Evolutionary conservation across 2,888 invertebrate species (phyloP).

Genomic region (Eristalinus aeneus): DNA sequence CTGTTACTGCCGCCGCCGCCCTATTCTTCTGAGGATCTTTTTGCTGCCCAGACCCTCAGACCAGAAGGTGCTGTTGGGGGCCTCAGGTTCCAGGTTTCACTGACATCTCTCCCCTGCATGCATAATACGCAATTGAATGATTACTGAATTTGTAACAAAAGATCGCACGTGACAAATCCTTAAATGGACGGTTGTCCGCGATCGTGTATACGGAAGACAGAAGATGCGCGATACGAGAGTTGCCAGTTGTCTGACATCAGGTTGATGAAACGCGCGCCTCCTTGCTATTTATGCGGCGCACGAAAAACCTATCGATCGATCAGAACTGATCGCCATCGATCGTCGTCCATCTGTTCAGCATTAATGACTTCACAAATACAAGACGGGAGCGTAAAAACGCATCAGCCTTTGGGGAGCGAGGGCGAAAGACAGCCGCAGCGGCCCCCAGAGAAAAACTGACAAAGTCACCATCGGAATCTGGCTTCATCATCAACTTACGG

Average conservation of each 20-base stretch:
- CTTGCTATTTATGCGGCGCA: conserved; percentile 61
- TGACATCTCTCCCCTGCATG: conserved; percentile 64
- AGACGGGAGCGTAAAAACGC: conserved; percentile 35
- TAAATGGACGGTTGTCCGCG: conserved; percentile 75
- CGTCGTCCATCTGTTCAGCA: conserved; percentile 68
- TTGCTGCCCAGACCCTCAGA: conserved; percentile 62
- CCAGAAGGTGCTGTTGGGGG: conserved; percentile 53
- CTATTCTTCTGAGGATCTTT: conserved; percentile 57
- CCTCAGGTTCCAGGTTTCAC: conserved; percentile 22
- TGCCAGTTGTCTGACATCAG: conserved; percentile 64
- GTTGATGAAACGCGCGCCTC: conserved; percentile 63
- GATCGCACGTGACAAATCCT: conserved; percentile 81
- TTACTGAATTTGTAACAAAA: conserved; percentile 80
- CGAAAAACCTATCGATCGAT: conserved; percentile 69
- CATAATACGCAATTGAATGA: conserved; percentile 77
- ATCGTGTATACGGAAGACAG: conserved; percentile 16
- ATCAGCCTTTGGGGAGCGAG: conserved; percentile 5
- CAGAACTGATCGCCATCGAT: conserved; percentile 66
- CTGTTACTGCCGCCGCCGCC: conserved; percentile 27
- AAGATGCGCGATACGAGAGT: conserved; percentile 32
- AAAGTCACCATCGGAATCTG: conserved; percentile 55
- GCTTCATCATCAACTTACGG: conserved; percentile 38
- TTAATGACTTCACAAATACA: conserved; percentile 67
- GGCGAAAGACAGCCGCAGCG: conserved; percentile 6
- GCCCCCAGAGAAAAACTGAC: conserved; percentile 47